A percentile compares a stretch with the other conserved stretches of the same genome.
phyloP scores from a whole-genome alignment of 2,888 invertebrate genomes.

The Osmoderma eremita region DNA sequence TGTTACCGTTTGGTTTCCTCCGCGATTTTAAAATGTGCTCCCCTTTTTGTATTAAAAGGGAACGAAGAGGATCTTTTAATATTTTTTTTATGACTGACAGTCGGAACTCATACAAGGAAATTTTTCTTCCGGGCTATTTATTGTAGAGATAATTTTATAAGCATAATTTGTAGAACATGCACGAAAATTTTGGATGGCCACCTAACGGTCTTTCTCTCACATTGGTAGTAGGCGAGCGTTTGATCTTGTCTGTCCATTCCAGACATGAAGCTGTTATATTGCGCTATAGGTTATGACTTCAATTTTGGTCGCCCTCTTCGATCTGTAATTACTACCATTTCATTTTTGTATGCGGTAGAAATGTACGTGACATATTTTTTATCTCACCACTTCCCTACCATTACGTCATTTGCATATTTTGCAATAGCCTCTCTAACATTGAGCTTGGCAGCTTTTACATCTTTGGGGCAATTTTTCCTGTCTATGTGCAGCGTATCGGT shows the following conservation, averaged over 20 bases:
- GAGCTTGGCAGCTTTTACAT: constrained; percentile 35
- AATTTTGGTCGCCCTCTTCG: constrained; percentile 13
- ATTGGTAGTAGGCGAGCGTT: constrained; percentile 13
- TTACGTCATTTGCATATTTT: constrained; percentile 26
- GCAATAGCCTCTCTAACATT: constrained; percentile 40
- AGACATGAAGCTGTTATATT: constrained; percentile 43
- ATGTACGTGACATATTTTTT: constrained; percentile 37
- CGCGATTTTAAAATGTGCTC: too few species aligned
- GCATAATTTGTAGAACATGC: too few species aligned
- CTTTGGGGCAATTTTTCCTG: constrained; percentile 27
- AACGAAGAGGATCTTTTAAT: too few species aligned
- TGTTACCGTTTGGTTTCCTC: too few species aligned
- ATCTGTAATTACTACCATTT: not conserved
- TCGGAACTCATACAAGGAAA: too few species aligned
- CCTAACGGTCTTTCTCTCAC: constrained; percentile 1
- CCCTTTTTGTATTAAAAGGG: too few species aligned
- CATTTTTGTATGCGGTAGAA: constrained; percentile 21
- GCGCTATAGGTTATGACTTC: constrained; percentile 42
- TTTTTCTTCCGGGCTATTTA: too few species aligned
- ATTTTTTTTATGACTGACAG: too few species aligned
- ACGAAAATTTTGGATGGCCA: too few species aligned
- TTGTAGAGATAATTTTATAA: too few species aligned
- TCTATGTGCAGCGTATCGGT: constrained; percentile 26
- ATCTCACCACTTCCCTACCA: constrained; percentile 42
- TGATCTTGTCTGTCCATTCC: constrained; percentile 16